Percentiles rank a stretch among this genome's conserved stretches.
These are phyloP conservation scores for Lepus timidus DNA, from an alignment of 2,113 vertebrate genomes.

Conservation along the genomic window DNA sequence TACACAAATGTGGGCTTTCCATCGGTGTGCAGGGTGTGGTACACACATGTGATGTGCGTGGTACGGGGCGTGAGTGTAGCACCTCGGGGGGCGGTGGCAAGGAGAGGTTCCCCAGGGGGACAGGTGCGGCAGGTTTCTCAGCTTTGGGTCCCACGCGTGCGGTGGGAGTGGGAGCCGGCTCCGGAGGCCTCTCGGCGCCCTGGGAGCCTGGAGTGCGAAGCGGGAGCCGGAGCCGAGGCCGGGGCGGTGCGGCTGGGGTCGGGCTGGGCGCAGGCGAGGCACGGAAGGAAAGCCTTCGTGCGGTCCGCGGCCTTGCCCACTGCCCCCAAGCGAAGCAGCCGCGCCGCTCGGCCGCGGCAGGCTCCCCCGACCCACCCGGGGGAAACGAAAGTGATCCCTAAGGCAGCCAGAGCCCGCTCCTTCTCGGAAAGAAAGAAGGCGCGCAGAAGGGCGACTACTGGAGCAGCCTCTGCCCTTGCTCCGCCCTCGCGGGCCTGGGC, in stretches of 20 bases:
- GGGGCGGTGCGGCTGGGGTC: no score
- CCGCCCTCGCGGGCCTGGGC: accelerated
- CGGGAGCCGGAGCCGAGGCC: accelerated
- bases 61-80: neutral
- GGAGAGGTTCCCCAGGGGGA: neutral
- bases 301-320: neutral
- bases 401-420: neutral
- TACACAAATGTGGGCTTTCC: neutral
- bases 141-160: neutral
- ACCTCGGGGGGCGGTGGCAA: neutral
- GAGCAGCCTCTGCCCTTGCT: neutral
- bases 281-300: neutral
- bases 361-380: neutral
- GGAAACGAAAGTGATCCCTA: neutral
- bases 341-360: accelerated
- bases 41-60: neutral
- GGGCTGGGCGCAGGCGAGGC: no score
- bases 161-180: neutral
- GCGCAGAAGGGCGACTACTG: accelerated
- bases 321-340: neutral
- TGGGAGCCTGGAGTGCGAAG: neutral
- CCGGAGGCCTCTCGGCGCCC: neutral
- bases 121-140: neutral
- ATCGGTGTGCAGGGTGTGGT: neutral
- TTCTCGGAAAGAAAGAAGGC: neutral